Evolutionary conservation across 2,797 vertebrate genomes (phyloP), one percentile per base, ranked within the genome.

Genomic region (Neolamprologus multifasciatus): DNA sequence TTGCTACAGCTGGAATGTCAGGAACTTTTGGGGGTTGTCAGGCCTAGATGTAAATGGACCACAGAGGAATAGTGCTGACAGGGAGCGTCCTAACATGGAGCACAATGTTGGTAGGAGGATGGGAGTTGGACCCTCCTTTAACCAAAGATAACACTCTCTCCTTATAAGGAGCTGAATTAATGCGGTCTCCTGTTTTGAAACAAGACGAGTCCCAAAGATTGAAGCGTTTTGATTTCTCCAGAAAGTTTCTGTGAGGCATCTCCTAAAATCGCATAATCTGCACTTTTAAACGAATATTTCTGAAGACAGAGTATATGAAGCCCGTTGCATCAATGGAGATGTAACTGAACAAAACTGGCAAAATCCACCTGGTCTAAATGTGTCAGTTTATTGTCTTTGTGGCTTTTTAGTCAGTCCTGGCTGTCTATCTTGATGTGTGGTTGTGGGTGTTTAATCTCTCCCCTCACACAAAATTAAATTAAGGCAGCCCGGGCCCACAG

Each of bases 391-490:
- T 77, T 78, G 74, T 23, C 31, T 23, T 81, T 29, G 38, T 62
- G 80, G 21, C 52, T 81, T 82, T 83, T 77, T 79, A 71, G 80
- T 81, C 19, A 38, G 23, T 84, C 77, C 64, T 38, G 31, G 13
- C 76, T 81, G 80, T 83, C 78, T 88, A 31, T 87, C 83, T 82
- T 79, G 57, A 87, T 80, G 80, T 78, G 78, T 83, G 59, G 85
- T 78, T 87, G 54, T 76, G 69, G 85, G 79, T 76, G 67, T 89
- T 88, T 89, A 88, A 92, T 94, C 82, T 87, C 29, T 52, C 81
- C 77, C 76, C 84, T 83, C 59, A 55, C 69, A 83, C 52, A 86
- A 82, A 94, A 93, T 93, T 79, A 91, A 64, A 94, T 94, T 79
- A 91, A 89, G 88, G 83, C 85, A 76, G 83, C 71, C 38, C n/a